These are phyloP conservation scores for Molossus molossus DNA, from an alignment of 2,797 vertebrate species.

Conservation along the genomic window DNA sequence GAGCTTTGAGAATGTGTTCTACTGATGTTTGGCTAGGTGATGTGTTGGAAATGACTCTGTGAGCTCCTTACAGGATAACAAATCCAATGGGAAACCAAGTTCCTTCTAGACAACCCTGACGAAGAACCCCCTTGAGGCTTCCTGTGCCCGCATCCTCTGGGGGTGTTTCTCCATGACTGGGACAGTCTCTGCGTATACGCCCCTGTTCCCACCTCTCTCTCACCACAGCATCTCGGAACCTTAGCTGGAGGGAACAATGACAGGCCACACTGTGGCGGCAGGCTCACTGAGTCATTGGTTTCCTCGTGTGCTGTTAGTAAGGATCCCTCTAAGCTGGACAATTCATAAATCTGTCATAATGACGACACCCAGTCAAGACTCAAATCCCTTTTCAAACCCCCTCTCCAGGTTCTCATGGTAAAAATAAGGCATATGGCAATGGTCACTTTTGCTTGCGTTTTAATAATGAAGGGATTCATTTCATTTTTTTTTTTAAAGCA, in stretches of 20 bases:
- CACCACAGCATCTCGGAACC: not conserved
- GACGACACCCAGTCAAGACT: not conserved
- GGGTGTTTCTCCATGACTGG: no score
- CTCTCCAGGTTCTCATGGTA: not conserved
- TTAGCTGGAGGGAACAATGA: not conserved
- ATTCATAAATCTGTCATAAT: not conserved
- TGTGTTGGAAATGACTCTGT: not conserved
- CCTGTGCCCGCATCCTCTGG: not conserved
- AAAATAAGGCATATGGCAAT: not conserved
- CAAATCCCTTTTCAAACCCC: not conserved
- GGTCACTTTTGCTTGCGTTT: not conserved
- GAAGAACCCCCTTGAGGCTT: not conserved
- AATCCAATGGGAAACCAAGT: not conserved
- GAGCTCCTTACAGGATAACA: not conserved
- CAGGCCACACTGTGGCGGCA: not conserved
- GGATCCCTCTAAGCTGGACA: not conserved
- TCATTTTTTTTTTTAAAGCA: not conserved
- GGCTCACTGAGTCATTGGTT: not conserved
- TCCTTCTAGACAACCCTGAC: not conserved
- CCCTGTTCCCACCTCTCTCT: not conserved
- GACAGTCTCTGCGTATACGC: fast-evolving
- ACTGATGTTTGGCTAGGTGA: not conserved
- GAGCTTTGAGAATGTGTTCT: not conserved
- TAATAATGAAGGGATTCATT: not conserved
- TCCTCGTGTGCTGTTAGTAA: not conserved